Percentiles rank a stretch among this genome's conserved stretches.
Evolutionary conservation across 2,113 vertebrate species (phyloP).

Genomic region (Malurus elegans): DNA sequence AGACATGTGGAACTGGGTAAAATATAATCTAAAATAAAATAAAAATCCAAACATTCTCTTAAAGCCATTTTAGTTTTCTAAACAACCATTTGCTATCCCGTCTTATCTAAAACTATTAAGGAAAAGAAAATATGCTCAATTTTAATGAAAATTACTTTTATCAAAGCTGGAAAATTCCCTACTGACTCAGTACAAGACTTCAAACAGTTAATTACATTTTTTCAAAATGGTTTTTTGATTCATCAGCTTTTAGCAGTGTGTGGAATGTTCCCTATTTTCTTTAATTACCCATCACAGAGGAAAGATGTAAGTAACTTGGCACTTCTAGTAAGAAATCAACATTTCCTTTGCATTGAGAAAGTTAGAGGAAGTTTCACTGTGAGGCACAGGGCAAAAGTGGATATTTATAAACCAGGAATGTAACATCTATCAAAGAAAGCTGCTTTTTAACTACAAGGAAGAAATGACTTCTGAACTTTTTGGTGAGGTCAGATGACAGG

Average conservation of each 20-base stretch:
- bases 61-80: background rate
- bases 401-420: background rate
- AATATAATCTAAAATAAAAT: background rate
- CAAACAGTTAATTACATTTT: background rate
- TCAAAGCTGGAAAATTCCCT: background rate
- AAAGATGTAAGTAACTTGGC: background rate
- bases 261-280: background rate
- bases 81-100: background rate
- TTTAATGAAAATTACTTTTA: background rate
- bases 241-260: background rate
- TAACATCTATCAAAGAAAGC: background rate
- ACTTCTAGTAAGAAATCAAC: background rate
- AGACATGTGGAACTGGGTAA: background rate
- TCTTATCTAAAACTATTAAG: background rate
- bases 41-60: background rate
- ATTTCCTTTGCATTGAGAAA: background rate
- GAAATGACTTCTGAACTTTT: background rate
- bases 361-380: background rate
- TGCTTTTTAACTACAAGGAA: background rate
- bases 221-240: background rate
- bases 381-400: background rate
- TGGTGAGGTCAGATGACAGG: background rate
- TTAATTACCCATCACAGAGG: background rate
- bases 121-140: background rate
- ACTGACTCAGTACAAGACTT: background rate